phyloP scores from a whole-genome alignment of 2,888 invertebrate genomes.

The Microctonus brassicae region DNA sequence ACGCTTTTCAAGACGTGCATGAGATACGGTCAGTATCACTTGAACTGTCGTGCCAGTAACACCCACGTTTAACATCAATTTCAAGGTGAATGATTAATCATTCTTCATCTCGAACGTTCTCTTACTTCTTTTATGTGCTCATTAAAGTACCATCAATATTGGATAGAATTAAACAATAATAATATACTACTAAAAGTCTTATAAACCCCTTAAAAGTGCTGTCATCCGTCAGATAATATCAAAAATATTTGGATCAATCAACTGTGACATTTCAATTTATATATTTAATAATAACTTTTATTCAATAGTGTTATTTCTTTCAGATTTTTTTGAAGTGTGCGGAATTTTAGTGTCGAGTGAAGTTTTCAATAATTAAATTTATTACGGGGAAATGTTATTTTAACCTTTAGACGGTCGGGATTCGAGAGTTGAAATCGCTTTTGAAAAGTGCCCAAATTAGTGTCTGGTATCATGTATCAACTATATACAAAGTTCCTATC shows the following conservation, averaged over 20 bases:
- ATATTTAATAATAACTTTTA: background rate
- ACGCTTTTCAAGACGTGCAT: background rate
- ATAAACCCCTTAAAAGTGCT: background rate
- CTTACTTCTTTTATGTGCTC: background rate
- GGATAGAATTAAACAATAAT: conserved; percentile 7
- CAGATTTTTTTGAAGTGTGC: background rate
- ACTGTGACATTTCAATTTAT: background rate
- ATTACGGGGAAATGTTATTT: background rate
- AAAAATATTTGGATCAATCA: background rate
- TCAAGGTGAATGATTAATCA: conserved; percentile 22
- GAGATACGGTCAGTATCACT: conserved; percentile 40
- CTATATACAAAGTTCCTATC: too few relatives aligned
- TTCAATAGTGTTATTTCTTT: background rate
- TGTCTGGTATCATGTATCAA: too few relatives aligned
- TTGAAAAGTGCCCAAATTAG: too few relatives aligned
- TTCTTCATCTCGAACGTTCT: background rate
- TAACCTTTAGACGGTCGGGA: too few relatives aligned
- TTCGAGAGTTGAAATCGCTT: too few relatives aligned
- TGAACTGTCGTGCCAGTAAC: conserved; percentile 31
- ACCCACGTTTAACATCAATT: conserved; percentile 6
- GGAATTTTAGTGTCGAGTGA: conserved; percentile 4
- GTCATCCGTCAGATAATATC: background rate
- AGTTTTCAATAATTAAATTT: background rate
- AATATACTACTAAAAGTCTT: background rate
- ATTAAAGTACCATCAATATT: conserved; percentile 11